Conservation (phyloP, 1,140 invertebrate genomes). For the Carposina sasakii region DNA sequence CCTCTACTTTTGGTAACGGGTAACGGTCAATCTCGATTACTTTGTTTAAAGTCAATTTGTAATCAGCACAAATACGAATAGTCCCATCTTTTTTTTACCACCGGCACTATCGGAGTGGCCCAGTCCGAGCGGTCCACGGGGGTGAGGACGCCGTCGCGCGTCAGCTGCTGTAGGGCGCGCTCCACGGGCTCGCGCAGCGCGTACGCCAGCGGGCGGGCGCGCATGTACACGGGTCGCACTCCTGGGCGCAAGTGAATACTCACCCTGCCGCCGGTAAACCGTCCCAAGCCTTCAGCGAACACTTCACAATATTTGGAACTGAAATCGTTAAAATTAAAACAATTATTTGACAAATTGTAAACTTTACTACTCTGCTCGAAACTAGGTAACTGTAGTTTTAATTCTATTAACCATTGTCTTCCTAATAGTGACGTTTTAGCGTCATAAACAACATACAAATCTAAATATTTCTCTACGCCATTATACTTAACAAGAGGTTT, state of each 20-base stretch:
- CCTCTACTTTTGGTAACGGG: constrained; percentile 1
- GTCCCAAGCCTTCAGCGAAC: constrained; percentile 5
- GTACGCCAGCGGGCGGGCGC: background rate
- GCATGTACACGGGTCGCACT: background rate
- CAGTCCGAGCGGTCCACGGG: constrained; percentile 58
- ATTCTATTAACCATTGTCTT: background rate
- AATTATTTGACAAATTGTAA: background rate
- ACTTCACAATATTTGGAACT: background rate
- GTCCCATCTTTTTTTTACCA: constrained; percentile 4
- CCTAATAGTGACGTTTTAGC: background rate
- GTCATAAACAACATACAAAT: background rate
- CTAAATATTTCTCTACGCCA: background rate
- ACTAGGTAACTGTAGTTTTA: background rate
- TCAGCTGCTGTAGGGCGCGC: background rate
- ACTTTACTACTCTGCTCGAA: background rate
- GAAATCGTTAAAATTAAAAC: background rate
- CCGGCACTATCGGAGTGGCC: constrained; percentile 66
- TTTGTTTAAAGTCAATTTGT: background rate
- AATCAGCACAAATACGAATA: constrained; percentile 1
- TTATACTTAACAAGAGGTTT: background rate
- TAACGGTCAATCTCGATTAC: constrained; percentile 1
- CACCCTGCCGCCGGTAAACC: background rate
- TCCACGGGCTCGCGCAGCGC: background rate
- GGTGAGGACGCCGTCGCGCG: constrained; percentile 5
- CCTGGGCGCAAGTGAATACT: background rate